These are phyloP conservation scores for Branchipolynoe longqiensis DNA, from an alignment of 2,888 invertebrate species.

Conservation along the genomic window DNA sequence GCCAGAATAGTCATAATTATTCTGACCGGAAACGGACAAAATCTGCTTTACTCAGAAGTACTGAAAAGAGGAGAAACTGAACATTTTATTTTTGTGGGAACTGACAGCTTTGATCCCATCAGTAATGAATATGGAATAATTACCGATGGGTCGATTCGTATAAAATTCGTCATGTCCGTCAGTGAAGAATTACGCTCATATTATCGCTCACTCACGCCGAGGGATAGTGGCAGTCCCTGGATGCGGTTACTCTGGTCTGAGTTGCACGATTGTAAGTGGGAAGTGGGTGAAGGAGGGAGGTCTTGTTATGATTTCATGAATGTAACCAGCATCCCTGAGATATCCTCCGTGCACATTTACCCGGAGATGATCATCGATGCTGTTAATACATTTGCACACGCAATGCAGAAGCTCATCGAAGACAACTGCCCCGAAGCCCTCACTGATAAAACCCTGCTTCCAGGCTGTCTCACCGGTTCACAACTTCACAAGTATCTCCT, in stretches of 20 bases:
- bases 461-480: constrained; percentile 68
- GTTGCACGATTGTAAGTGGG: constrained; percentile 31
- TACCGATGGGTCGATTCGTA: neutral
- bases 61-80: neutral
- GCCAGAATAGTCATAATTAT: constrained; percentile 1
- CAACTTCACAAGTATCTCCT: constrained; percentile 69
- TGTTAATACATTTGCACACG: constrained; percentile 72
- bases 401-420: constrained; percentile 68
- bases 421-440: constrained; percentile 69
- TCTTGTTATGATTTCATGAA: neutral
- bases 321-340: neutral
- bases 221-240: constrained; percentile 48
- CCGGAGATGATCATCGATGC: constrained; percentile 68
- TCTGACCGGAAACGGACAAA: neutral
- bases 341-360: neutral
- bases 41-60: neutral
- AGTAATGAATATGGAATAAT: neutral
- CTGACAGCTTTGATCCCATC: neutral
- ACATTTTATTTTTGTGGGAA: constrained; percentile 26
- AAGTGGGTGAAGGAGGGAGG: too few species aligned
- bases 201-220: constrained; percentile 1
- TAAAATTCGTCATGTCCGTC: neutral
- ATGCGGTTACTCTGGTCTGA: constrained; percentile 44
- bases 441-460: constrained; percentile 45
- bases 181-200: neutral